A percentile compares a stretch with the other conserved stretches of the same genome.
phyloP scores from a whole-genome alignment of 1,140 invertebrate genomes.

The Diorhabda elongata region DNA sequence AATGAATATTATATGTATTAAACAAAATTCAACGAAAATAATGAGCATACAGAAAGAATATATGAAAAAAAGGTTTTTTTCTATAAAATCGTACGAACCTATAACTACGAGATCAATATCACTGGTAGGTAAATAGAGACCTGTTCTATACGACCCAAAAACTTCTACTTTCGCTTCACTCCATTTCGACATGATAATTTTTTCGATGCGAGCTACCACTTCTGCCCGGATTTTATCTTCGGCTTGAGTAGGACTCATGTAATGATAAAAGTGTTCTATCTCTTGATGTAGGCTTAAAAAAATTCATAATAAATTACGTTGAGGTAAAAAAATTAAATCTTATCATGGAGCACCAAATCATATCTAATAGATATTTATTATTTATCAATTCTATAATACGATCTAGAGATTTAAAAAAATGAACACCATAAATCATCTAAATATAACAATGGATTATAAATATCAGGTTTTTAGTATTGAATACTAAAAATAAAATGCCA shows the following conservation, averaged over 20 bases:
- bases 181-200: slow-evolving; percentile 83
- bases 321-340: slow-evolving; percentile 11
- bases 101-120: slow-evolving; percentile 97
- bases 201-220: slow-evolving; percentile 83
- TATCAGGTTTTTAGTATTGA: too few species aligned
- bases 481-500: too few species aligned
- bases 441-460: too few species aligned
- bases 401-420: too few species aligned
- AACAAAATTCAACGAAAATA: too few species aligned
- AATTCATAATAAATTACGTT: background rate
- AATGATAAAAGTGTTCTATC: slow-evolving; percentile 92
- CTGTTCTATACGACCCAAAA: slow-evolving; percentile 93
- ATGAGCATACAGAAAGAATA: too few species aligned
- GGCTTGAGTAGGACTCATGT: slow-evolving; percentile 87
- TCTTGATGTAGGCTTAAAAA: slow-evolving; percentile 84
- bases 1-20: too few species aligned
- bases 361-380: too few species aligned
- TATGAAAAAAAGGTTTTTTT: too few species aligned
- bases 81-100: slow-evolving; percentile 49
- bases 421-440: too few species aligned
- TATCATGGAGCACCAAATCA: background rate
- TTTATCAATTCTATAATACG: too few species aligned
- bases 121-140: slow-evolving; percentile 93
- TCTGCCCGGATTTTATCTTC: slow-evolving; percentile 82
- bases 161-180: slow-evolving; percentile 89